Evolutionary conservation across 1,140 invertebrate genomes (phyloP), one percentile per base, ranked within the genome.

Genomic region (Diploscapter pachys): DNA sequence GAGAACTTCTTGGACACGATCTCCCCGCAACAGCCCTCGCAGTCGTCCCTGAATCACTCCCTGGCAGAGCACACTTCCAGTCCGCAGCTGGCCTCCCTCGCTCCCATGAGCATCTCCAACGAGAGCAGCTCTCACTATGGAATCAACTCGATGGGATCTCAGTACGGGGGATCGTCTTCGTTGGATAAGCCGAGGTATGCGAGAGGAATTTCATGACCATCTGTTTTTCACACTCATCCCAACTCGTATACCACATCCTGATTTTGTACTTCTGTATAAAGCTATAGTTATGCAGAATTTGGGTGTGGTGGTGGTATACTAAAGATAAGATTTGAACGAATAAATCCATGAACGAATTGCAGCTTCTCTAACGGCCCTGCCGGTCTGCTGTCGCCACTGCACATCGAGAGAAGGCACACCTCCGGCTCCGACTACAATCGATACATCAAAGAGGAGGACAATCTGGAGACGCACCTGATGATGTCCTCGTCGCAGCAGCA

Each of bases 1-100:
- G 83, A 84, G 55, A 84, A 84, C 65, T 84, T 84, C 67, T 63
- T 84, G 11, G 83, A 84, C 48, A 85, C 83, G 8, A 79, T 84
- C 55, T 81, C 79, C 75, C 83, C 83, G 4, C 83, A 84, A 53
- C 83, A 84, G 63, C 48, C 54, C 13, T 66, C 73, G 2, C 59
- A 52, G 5, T 62, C 64, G 5, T 65, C 73, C 2, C 31, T 31
- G 31, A 31, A 31, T 31, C 62, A 52, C n/a, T 59, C 61, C 4
- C 54, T 56, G 52, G 56, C 13, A 69, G 62, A 3, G 48, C 51
- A 59, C 63, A 3, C 31, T 49, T 9, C 55, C 74, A 54, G 71
- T 69, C 77, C 77, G 4, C 61, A 78, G 3, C 64, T 78, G 13
- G 77, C 77, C 3, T 71, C 77, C 5, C 61, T 78, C n/a, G 75